A percentile compares a stretch with the other conserved stretches of the same genome.
Conservation (phyloP, 2,797 vertebrate species). For the Sparidentex hasta region DNA sequence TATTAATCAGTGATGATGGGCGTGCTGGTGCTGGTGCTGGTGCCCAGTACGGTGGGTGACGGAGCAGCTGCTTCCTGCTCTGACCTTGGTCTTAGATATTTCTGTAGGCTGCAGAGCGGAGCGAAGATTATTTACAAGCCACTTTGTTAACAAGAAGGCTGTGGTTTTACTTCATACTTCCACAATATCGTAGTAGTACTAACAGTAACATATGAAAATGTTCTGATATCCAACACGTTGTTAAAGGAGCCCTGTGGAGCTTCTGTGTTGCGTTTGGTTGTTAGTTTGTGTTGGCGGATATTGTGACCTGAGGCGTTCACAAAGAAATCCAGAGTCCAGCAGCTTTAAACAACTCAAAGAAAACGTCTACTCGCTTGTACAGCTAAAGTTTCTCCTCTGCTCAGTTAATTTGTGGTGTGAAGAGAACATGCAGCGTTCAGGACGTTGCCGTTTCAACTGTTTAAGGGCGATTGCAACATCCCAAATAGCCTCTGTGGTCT, state of each 20-base stretch:
- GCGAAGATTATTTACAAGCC: conserved; percentile 50
- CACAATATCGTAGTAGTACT: not conserved
- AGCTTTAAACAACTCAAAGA: too few species aligned
- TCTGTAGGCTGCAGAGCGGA: conserved; percentile 45
- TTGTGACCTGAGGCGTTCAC: too few species aligned
- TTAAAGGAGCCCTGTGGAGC: too few species aligned
- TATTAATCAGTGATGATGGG: conserved; percentile 18
- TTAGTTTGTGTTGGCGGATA: too few species aligned
- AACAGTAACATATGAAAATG: not conserved
- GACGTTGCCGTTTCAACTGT: conserved; percentile 39
- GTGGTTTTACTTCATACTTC: not conserved
- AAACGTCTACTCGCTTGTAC: too few species aligned
- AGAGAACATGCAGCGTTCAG: not conserved
- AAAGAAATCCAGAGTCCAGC: too few species aligned
- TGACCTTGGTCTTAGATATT: conserved; percentile 56
- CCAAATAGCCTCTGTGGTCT: conserved; percentile 20
- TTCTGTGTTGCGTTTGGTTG: too few species aligned
- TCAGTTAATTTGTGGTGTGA: not conserved
- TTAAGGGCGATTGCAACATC: conserved; percentile 61
- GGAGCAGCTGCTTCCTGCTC: conserved; percentile 54
- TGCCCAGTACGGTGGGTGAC: conserved; percentile 35
- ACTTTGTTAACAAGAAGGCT: not conserved
- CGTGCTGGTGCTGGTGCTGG: not conserved
- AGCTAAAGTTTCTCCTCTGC: not conserved
- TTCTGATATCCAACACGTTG: not conserved